Conservation (phyloP, 2,888 invertebrate genomes). For the Cyrtodaria siliqua region DNA sequence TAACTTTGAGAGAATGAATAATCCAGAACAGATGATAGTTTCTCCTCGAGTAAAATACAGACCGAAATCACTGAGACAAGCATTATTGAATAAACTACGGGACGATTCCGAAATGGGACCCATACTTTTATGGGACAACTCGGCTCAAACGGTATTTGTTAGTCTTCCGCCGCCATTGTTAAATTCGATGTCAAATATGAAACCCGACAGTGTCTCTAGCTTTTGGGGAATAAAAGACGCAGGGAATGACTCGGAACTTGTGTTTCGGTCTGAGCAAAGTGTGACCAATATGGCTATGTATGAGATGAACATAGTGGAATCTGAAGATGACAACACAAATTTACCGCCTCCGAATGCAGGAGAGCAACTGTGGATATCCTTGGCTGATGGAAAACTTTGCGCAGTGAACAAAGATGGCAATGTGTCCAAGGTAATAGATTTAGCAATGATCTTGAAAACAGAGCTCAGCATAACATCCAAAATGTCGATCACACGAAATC, state of each 20-base stretch:
- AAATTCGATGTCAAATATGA: neutral
- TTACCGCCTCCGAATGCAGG: constrained; percentile 33
- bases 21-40: constrained; percentile 17
- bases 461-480: constrained; percentile 55
- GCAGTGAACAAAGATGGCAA: constrained; percentile 40
- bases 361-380: constrained; percentile 47
- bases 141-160: constrained; percentile 24
- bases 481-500: constrained; percentile 22
- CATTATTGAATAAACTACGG: constrained; percentile 10
- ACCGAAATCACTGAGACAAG: neutral
- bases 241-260: constrained; percentile 26
- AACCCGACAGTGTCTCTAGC: constrained; percentile 11
- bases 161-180: constrained; percentile 47
- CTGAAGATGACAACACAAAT: neutral
- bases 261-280: constrained; percentile 41
- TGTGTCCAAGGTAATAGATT: constrained; percentile 34
- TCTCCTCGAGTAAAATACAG: constrained; percentile 1
- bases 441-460: constrained; percentile 34
- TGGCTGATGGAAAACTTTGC: constrained; percentile 37
- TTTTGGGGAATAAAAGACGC: constrained; percentile 60
- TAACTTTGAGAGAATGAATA: constrained; percentile 69
- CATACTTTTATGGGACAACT: constrained; percentile 35
- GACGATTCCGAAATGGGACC: neutral
- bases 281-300: constrained; percentile 54
- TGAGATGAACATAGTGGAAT: constrained; percentile 34